phyloP scores from a whole-genome alignment of 1,140 invertebrate genomes.

The Tetragonula clypearis region DNA sequence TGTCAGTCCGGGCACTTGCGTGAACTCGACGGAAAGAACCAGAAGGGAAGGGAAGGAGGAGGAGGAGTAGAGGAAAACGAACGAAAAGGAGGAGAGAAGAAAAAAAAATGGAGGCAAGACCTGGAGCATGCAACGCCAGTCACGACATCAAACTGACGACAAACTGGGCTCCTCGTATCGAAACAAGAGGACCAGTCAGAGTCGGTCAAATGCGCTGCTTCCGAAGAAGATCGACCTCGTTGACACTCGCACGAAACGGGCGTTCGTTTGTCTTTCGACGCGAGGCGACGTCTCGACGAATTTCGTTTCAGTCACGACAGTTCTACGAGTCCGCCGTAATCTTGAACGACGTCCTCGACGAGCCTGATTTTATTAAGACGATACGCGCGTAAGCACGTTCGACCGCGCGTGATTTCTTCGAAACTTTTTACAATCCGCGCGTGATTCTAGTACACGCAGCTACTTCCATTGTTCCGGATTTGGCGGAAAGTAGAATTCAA shows the following conservation, averaged over 20 bases:
- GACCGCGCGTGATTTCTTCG: too few species aligned
- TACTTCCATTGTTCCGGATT: not conserved
- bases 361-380: not conserved
- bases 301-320: conserved; percentile 15
- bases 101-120: not conserved
- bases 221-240: conserved; percentile 7
- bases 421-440: too few species aligned
- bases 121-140: conserved; percentile 25
- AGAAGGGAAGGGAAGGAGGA: not conserved
- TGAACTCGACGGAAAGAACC: conserved; percentile 48
- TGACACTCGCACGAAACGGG: conserved; percentile 17
- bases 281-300: not conserved
- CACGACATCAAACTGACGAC: not conserved
- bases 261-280: not conserved
- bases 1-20: conserved; percentile 66
- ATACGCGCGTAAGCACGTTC: not conserved
- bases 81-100: not conserved
- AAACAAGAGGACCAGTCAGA: not conserved
- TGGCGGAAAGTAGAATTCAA: not conserved
- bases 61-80: not conserved
- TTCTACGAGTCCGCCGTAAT: not conserved
- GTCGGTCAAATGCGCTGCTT: not conserved
- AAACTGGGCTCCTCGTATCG: conserved; percentile 23
- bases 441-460: too few species aligned
- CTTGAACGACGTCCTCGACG: not conserved